Percentiles rank a stretch among this genome's conserved stretches.
These are phyloP conservation scores for Drosophila formosana DNA, from an alignment of 2,888 invertebrate genomes.

Conservation along the genomic window DNA sequence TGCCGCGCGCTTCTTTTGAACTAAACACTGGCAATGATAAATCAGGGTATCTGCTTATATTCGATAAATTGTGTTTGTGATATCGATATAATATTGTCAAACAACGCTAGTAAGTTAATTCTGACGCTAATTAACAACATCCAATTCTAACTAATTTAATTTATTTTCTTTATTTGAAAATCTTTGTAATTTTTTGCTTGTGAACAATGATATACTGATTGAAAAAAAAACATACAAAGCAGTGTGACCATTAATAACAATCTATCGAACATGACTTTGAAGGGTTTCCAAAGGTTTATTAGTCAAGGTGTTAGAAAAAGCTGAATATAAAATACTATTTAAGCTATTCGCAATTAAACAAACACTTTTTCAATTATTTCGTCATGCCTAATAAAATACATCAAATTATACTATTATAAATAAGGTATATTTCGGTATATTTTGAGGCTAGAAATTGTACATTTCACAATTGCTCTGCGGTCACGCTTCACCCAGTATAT, in stretches of 20 bases:
- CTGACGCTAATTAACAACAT: too few species aligned
- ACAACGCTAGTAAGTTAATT: background rate
- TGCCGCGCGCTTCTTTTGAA: background rate
- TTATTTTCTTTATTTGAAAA: too few species aligned
- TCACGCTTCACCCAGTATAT: constrained; percentile 25
- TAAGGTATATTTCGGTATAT: background rate
- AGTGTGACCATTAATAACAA: background rate
- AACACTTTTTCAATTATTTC: background rate
- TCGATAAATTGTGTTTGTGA: background rate
- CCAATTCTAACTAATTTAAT: too few species aligned
- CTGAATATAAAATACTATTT: too few species aligned
- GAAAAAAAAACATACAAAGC: background rate
- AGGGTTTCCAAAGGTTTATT: too few species aligned
- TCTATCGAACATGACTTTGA: background rate
- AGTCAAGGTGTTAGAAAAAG: too few species aligned
- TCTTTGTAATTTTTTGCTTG: too few species aligned
- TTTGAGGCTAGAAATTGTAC: background rate
- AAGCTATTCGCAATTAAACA: background rate
- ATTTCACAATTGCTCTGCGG: background rate
- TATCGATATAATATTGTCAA: background rate
- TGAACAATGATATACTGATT: background rate
- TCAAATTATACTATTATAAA: background rate
- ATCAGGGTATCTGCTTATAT: background rate
- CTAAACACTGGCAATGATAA: background rate
- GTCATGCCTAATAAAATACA: background rate